Evolutionary conservation across 2,888 invertebrate species (phyloP).

Genomic region (Diarsia mendica): DNA sequence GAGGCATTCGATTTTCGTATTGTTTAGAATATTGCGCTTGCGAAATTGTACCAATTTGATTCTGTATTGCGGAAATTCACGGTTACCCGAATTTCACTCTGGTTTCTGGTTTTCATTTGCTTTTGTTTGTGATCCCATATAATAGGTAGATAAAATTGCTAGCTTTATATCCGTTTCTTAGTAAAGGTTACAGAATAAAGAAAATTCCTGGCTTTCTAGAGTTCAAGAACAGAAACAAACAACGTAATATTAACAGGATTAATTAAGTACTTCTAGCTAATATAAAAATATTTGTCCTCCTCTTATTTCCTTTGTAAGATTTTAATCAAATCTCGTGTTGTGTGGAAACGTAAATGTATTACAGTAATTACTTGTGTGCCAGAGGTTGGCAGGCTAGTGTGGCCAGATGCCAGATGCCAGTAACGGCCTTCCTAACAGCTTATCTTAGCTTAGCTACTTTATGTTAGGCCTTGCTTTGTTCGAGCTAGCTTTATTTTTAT

Average conservation of each 20-base stretch:
- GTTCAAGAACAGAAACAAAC: conserved; percentile 5
- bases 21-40: conserved; percentile 2
- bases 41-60: neutral
- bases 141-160: neutral
- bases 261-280: conserved; percentile 27
- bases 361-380: conserved; percentile 61
- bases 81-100: neutral
- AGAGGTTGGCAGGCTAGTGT: conserved; percentile 59
- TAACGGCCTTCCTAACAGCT: conserved; percentile 68
- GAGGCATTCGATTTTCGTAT: conserved; percentile 4
- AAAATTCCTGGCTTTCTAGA: conserved; percentile 2
- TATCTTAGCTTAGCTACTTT: conserved; percentile 64
- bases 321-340: conserved; percentile 56
- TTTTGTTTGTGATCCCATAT: neutral
- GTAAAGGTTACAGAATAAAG: neutral
- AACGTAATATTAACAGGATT: conserved; percentile 24
- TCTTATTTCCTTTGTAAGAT: conserved; percentile 36
- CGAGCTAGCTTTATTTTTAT: conserved; percentile 47
- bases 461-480: conserved; percentile 56
- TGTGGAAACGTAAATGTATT: conserved; percentile 57
- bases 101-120: neutral
- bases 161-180: neutral
- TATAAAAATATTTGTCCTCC: conserved; percentile 43
- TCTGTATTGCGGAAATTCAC: neutral
- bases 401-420: conserved; percentile 72